Evolutionary conservation across 2,113 vertebrate genomes (phyloP), one percentile per base, ranked within the genome.

Genomic region (Microtus pennsylvanicus): DNA sequence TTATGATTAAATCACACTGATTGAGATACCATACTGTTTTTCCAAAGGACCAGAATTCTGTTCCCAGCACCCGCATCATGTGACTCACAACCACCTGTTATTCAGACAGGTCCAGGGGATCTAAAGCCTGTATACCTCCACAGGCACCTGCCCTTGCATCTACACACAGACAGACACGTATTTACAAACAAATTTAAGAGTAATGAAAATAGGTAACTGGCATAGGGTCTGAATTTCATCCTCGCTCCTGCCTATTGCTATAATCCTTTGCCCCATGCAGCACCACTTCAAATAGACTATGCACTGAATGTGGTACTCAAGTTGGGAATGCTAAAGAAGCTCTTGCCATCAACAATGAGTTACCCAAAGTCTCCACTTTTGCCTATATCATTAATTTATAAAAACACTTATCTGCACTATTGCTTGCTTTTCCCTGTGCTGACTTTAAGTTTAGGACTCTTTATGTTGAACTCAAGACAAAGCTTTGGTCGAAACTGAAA

Each of bases 391-490:
- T 92, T 97, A 90, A 85, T 88, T 96, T 91, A 72, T 70, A 93
- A 75, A 75, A 21, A 85, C 52, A 75, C 55, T 96, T 45, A 47
- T 93, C 96, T 50, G 63, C 89, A 22, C 50, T 63, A 93, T 21
- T 93, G 19, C 21, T 85, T 33, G 87, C 96, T 91, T 83, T n/a
- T 88, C 16, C 87, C 45, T 55, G 22, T 88, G 67, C 89, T 70
- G 83, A 75, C 26, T 77, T 93, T 61, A 91, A 93, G 47, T 93
- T 91, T 83, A 89, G 42, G 94, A 83, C 78, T 95, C 83, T 90
- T 63, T 55, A 89, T 75, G 22, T 58, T 91, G 92, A 89, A 87
- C 70, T 67, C 76, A 93, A 90, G 80, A 93, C 93, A 96, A 97
- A 75, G 80, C 9, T 76, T 90, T 76, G 61, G 63, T 93, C 92